Conservation (phyloP, 2,888 invertebrate species). For the Sepioteuthis lessoniana region DNA sequence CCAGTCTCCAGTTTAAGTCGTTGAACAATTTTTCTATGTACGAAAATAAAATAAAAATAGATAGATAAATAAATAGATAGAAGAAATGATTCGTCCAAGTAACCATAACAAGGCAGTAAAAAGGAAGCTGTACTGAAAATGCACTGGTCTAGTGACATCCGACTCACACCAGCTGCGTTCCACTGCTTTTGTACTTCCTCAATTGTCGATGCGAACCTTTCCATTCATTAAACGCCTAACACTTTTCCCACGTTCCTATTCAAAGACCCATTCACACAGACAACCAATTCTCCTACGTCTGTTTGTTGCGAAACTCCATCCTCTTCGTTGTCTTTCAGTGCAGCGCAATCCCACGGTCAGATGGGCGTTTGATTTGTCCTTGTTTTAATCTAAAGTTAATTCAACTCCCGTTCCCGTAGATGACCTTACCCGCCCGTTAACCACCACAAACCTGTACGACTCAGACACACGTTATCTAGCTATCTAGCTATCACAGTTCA, state of each 20-base stretch:
- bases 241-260: neutral
- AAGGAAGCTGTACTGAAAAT: no score
- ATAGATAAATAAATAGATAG: no score
- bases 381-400: neutral
- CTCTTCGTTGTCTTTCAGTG: neutral
- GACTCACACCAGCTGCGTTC: neutral
- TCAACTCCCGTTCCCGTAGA: neutral
- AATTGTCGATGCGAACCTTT: neutral
- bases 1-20: no score
- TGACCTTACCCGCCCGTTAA: neutral
- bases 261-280: neutral
- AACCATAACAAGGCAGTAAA: no score
- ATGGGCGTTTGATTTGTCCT: neutral
- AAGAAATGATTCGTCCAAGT: no score
- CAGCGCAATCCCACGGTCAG: neutral
- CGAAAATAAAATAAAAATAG: no score
- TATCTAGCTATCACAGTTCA: neutral
- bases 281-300: neutral
- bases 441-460: neutral
- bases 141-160: neutral
- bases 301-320: neutral
- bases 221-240: neutral
- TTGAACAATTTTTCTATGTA: no score
- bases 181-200: neutral
- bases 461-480: neutral